Evolutionary conservation across 2,113 vertebrate species (phyloP), one percentile per base, ranked within the genome.

Genomic region (Cheilinus undulatus): DNA sequence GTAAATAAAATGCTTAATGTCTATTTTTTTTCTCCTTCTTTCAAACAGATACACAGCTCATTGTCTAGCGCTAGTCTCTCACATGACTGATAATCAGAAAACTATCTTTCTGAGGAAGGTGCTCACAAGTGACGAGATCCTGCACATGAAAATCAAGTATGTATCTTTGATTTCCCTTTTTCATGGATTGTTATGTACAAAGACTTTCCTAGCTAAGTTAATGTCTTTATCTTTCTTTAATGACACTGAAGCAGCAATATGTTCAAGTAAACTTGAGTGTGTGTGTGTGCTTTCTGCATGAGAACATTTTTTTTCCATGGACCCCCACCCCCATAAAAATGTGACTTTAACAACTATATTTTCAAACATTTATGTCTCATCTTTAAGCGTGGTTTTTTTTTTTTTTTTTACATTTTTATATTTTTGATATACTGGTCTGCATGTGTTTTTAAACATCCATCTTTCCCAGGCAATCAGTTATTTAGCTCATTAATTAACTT

Each of bases 41-140:
- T 86, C 80, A 42, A 73, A 69, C 78, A 99, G 98, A 92, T 97
- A 97, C 80, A 97, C 97, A 30, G 96, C 97, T 4, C 96, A 95
- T 77, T 99, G 97, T 89, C 94, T 99, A 80, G 95, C 97, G 12
- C 59, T 97, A 76, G 94, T 99, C 76, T 97, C 95, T 1, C 95
- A 93, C 70, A 99, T 99, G 98, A 98, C 95, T 4, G 97, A 99
- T 86, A 96, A 97, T 38, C 96, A 98, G 90, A 99, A 95, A 82
- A 93, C 91, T 17, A 96, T 96, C 69, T 99, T 99, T 71, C 88
- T 99, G 84, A 96, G 93, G 78, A 99, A 97, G 88, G 94, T 96
- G 69, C 95, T 99, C 80, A 94, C 75, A 49, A 93, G 79, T 54
- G 97, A 99, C 11, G 98, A 99, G 80, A 91, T 99, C 74, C 92